A percentile compares a stretch with the other conserved stretches of the same genome.
phyloP scores from a whole-genome alignment of 2,113 vertebrate genomes.

The Pseudorectes ferrugineus region DNA sequence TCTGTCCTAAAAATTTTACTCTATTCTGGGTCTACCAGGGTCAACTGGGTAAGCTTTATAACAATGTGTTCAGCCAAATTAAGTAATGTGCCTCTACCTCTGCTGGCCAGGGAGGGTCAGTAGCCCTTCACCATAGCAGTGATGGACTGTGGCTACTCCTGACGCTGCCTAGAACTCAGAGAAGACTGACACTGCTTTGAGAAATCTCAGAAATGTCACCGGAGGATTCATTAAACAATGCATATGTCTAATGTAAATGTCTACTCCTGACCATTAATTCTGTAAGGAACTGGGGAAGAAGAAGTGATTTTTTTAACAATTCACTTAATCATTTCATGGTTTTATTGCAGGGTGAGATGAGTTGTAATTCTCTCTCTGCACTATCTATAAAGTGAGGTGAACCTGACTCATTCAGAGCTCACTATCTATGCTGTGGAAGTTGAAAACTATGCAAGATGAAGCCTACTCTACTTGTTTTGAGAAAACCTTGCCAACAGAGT shows the following conservation, averaged over 20 bases:
- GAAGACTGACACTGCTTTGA: background rate
- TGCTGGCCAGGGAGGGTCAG: background rate
- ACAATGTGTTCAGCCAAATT: background rate
- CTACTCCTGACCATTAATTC: background rate
- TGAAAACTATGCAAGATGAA: background rate
- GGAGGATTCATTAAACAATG: background rate
- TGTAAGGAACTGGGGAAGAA: background rate
- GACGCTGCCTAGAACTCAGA: background rate
- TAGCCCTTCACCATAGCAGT: rapidly evolving
- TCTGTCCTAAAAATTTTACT: background rate
- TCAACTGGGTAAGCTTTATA: background rate
- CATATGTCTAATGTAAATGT: background rate
- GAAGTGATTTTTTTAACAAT: background rate
- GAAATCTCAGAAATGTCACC: background rate
- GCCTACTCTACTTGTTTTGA: background rate
- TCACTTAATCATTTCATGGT: background rate
- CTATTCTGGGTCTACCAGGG: background rate
- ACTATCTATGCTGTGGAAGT: background rate
- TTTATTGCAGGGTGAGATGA: background rate
- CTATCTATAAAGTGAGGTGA: background rate
- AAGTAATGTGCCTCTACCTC: background rate
- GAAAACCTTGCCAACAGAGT: background rate
- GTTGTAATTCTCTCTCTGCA: background rate
- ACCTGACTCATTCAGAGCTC: background rate
- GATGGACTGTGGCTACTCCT: background rate